phyloP scores from a whole-genome alignment of 2,113 vertebrate species.

The Tringa solitaria region DNA sequence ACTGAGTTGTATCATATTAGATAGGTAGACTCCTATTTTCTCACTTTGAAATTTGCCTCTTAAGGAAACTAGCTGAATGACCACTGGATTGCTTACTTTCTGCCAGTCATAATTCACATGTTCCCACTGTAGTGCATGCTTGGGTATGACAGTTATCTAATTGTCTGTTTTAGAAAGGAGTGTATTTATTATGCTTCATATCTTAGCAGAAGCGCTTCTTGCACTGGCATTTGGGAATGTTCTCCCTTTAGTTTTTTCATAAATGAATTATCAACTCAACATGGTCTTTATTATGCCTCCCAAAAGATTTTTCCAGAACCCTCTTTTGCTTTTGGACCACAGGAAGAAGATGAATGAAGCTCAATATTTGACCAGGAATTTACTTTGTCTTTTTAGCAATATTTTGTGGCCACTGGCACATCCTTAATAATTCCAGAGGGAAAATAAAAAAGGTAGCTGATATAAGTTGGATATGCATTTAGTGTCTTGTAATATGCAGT shows the following conservation, averaged over 20 bases:
- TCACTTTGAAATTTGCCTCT: not conserved
- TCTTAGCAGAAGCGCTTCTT: not conserved
- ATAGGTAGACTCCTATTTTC: not conserved
- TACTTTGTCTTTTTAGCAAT: not conserved
- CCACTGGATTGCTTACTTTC: not conserved
- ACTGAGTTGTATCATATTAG: not conserved
- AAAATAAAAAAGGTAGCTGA: not conserved
- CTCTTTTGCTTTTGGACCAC: not conserved
- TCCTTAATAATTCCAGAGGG: not conserved
- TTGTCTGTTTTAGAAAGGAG: not conserved
- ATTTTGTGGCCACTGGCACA: not conserved
- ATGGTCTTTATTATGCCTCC: not conserved
- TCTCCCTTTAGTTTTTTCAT: not conserved
- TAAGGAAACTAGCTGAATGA: not conserved
- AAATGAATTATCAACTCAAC: not conserved
- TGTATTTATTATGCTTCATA: not conserved
- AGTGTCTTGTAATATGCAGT: not conserved
- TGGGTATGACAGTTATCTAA: not conserved
- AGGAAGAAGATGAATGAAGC: not conserved
- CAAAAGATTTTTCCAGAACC: not conserved
- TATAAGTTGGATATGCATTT: not conserved
- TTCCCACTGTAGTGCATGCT: not conserved
- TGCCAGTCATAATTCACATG: not conserved
- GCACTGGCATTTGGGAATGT: not conserved
- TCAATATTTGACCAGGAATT: not conserved